phyloP scores from a whole-genome alignment of 2,888 invertebrate species.

The Lepidonotus clava region DNA sequence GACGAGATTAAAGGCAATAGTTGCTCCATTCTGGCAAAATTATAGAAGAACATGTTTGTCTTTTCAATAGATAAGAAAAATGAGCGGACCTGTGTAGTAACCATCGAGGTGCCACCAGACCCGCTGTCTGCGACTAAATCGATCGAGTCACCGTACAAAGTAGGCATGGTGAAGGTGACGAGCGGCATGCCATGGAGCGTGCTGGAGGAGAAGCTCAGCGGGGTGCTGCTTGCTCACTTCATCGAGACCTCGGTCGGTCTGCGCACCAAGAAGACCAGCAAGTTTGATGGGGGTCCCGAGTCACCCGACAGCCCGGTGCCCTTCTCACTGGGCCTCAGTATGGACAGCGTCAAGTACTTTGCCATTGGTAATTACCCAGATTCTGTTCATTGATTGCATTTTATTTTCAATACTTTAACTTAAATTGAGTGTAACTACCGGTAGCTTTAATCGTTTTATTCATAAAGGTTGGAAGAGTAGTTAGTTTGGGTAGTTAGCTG shows the following conservation, averaged over 20 bases:
- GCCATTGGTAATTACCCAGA: constrained; percentile 61
- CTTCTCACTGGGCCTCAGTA: constrained; percentile 70
- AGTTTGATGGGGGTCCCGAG: constrained; percentile 65
- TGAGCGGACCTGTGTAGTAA: constrained; percentile 57
- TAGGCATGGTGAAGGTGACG: constrained; percentile 68
- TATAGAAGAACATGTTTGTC: too few species aligned
- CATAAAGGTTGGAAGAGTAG: too few species aligned
- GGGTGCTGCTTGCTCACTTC: constrained; percentile 69
- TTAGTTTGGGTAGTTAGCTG: too few species aligned
- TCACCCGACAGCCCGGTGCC: constrained; percentile 60
- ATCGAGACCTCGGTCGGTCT: constrained; percentile 72
- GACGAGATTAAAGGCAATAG: too few species aligned
- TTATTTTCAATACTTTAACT: too few species aligned
- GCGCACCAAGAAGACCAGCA: constrained; percentile 71
- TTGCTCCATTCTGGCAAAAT: too few species aligned
- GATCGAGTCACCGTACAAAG: constrained; percentile 36
- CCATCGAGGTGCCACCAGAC: constrained; percentile 54
- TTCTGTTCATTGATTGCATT: too few species aligned
- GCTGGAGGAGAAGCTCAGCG: constrained; percentile 70
- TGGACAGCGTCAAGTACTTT: constrained; percentile 69
- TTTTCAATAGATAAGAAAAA: constrained; percentile 52
- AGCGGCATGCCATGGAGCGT: constrained; percentile 68
- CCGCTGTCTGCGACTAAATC: constrained; percentile 22
- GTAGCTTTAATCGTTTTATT: too few species aligned
- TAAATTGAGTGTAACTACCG: too few species aligned